Evolutionary conservation across 64 coral and sea anemone genomes (phyloP).

Genomic region (Platygyra sinensis): DNA sequence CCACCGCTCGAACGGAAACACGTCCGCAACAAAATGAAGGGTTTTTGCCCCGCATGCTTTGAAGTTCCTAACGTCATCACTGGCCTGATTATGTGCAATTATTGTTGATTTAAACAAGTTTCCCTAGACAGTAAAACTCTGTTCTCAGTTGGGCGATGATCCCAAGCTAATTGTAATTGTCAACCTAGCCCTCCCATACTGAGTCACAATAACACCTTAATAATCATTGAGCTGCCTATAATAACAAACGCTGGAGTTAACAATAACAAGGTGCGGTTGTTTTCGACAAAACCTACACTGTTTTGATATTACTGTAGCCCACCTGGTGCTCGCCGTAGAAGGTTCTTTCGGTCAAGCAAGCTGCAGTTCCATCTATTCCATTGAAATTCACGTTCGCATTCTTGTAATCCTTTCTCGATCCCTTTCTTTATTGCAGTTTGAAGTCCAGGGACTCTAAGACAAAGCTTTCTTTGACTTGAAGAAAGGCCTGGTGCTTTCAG

Average conservation of each 20-base stretch:
- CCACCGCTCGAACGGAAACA: too few species aligned
- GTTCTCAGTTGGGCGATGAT: background rate
- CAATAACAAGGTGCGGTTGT: background rate
- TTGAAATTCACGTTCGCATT: slow-evolving; percentile 34
- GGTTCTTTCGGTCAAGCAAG: slow-evolving; percentile 3
- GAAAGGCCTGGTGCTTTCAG: slow-evolving; percentile 14
- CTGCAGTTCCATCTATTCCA: slow-evolving; percentile 32
- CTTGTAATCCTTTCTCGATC: slow-evolving; percentile 5
- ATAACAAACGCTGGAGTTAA: slow-evolving; percentile 26
- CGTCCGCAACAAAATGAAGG: background rate
- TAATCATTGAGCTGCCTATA: background rate
- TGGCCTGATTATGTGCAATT: background rate
- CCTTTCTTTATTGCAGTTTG: slow-evolving; percentile 37
- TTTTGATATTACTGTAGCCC: background rate
- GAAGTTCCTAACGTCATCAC: background rate
- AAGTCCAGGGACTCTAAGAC: slow-evolving; percentile 21
- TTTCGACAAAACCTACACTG: background rate
- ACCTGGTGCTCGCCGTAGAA: slow-evolving; percentile 30
- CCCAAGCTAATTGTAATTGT: background rate
- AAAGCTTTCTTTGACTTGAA: slow-evolving; percentile 21
- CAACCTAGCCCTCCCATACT: background rate
- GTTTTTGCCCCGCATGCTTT: background rate
- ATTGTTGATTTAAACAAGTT: background rate
- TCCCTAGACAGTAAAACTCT: background rate
- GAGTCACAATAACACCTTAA: background rate